phyloP scores from a whole-genome alignment of 2,113 vertebrate genomes.

The Pygathrix nemaeus region DNA sequence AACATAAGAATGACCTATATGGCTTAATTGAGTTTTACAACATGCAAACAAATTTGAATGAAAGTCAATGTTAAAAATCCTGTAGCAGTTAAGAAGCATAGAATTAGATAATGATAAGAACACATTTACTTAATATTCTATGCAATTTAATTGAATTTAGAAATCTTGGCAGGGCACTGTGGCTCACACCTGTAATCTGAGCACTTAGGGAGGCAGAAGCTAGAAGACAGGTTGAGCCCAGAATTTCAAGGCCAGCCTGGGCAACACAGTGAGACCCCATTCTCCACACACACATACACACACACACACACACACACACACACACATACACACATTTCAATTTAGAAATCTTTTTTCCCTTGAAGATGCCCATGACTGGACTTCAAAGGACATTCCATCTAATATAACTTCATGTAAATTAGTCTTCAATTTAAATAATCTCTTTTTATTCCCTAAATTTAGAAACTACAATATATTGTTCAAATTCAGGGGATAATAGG shows the following conservation, averaged over 20 bases:
- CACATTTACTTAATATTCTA: background rate
- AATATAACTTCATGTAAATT: background rate
- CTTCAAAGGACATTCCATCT: background rate
- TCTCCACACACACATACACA: too few species aligned
- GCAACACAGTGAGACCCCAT: too few species aligned
- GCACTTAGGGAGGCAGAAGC: too few species aligned
- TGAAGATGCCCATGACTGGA: background rate
- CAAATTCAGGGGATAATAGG: background rate
- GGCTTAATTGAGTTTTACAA: background rate
- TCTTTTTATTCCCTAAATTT: background rate
- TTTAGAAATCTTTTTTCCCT: background rate
- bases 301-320: too few species aligned
- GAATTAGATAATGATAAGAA: background rate
- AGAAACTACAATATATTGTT: background rate
- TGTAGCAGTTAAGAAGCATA: background rate
- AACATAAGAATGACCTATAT: background rate
- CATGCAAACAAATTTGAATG: conserved; percentile 5
- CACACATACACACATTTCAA: too few species aligned
- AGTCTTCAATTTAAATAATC: background rate
- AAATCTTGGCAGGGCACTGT: background rate
- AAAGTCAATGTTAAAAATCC: background rate
- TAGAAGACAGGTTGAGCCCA: too few species aligned
- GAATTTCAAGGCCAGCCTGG: too few species aligned
- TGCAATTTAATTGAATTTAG: background rate
- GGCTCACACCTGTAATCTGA: too few species aligned